phyloP scores from a whole-genome alignment of 2,888 invertebrate species.

The Chrysolina oricalcia region DNA sequence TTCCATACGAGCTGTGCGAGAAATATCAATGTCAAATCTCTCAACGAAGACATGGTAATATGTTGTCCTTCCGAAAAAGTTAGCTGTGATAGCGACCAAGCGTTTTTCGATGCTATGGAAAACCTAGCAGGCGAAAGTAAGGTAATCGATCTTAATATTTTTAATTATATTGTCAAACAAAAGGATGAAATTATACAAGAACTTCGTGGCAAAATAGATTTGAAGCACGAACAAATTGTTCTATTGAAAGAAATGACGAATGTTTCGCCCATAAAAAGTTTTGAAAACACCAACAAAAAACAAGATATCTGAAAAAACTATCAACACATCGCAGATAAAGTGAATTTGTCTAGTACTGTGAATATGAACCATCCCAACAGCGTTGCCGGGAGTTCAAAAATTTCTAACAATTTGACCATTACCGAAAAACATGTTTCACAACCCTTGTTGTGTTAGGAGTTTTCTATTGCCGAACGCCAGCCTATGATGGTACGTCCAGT shows the following conservation, averaged over 20 bases:
- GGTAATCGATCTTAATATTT: conserved; percentile 27
- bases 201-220: conserved; percentile 19
- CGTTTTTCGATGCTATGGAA: conserved; percentile 29
- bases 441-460: no score
- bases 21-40: no score
- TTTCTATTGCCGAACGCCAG: no score
- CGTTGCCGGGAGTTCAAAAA: neutral
- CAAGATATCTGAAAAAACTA: neutral
- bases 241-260: no score
- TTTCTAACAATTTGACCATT: neutral
- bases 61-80: no score
- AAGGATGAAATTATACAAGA: conserved; percentile 8
- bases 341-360: neutral
- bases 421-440: no score
- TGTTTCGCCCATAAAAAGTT: neutral
- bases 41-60: no score
- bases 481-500: no score
- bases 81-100: no score
- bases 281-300: neutral
- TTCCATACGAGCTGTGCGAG: no score
- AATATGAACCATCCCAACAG: no score
- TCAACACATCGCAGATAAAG: neutral
- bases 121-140: conserved; percentile 27
- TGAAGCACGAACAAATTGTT: conserved; percentile 25
- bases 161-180: conserved; percentile 24